Evolutionary conservation across 2,888 invertebrate genomes (phyloP).

Genomic region (Drosophila anomelani): DNA sequence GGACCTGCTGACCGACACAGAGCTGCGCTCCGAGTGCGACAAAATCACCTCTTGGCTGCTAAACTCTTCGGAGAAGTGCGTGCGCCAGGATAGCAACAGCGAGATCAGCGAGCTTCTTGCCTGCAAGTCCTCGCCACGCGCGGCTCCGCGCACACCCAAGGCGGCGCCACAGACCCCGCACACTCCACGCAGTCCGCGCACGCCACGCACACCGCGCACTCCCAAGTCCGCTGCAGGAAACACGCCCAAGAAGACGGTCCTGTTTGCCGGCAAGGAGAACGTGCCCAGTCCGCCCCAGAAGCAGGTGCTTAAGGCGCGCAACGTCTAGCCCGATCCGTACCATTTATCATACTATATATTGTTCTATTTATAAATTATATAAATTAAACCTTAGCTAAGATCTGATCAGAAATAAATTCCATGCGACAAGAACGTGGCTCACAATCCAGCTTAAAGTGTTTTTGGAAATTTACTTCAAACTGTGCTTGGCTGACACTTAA

Average conservation of each 20-base stretch:
- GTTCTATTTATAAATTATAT: slow-evolving; percentile 49
- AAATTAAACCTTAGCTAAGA: slow-evolving; percentile 61
- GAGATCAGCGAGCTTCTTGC: slow-evolving; percentile 76
- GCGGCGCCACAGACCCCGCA: slow-evolving; percentile 64
- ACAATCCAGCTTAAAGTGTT: slow-evolving; percentile 26
- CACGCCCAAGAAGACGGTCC: slow-evolving; percentile 83
- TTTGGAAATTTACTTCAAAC: neutral
- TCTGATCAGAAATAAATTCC: slow-evolving; percentile 25
- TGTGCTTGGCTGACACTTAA: neutral
- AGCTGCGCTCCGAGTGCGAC: slow-evolving; percentile 82
- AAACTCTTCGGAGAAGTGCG: slow-evolving; percentile 76
- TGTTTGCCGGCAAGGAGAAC: slow-evolving; percentile 84
- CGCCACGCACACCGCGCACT: slow-evolving; percentile 64
- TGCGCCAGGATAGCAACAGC: slow-evolving; percentile 75
- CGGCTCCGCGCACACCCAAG: slow-evolving; percentile 62
- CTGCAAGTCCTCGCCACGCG: slow-evolving; percentile 58
- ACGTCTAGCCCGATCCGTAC: slow-evolving; percentile 62
- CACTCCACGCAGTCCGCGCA: slow-evolving; percentile 74
- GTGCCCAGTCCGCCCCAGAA: slow-evolving; percentile 82
- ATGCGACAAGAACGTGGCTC: slow-evolving; percentile 40
- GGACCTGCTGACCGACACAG: slow-evolving; percentile 80
- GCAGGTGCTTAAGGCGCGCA: slow-evolving; percentile 83
- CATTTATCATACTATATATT: slow-evolving; percentile 37
- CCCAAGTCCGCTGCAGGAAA: slow-evolving; percentile 56
- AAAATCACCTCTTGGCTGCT: slow-evolving; percentile 83